Conservation (phyloP, 2,113 vertebrate genomes). For the Tylochromis polylepis region DNA sequence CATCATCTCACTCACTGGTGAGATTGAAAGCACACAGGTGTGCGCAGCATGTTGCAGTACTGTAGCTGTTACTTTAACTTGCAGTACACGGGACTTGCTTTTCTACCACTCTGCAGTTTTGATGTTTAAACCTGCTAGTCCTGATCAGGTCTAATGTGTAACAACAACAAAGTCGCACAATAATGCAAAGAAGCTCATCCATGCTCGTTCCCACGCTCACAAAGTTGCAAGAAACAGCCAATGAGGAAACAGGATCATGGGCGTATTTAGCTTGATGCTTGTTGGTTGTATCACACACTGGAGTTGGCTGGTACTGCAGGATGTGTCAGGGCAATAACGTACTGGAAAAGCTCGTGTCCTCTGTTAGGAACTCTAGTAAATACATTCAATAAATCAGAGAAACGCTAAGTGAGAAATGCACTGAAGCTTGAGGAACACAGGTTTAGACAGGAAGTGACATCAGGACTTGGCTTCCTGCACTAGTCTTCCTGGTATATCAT, state of each 20-base stretch:
- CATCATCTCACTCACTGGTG: neutral
- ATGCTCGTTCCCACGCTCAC: neutral
- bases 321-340: neutral
- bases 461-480: neutral
- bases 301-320: neutral
- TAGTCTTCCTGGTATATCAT: neutral
- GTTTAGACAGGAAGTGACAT: neutral
- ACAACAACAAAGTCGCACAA: neutral
- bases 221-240: neutral
- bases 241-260: neutral
- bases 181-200: neutral
- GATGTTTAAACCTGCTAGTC: neutral
- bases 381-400: neutral
- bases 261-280: neutral
- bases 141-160: neutral
- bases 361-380: neutral
- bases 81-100: neutral
- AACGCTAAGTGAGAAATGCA: neutral
- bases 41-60: neutral
- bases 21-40: neutral
- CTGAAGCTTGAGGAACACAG: neutral
- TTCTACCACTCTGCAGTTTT: neutral
- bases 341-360: neutral
- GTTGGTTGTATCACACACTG: neutral
- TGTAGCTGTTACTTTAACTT: neutral